A percentile compares a stretch with the other conserved stretches of the same genome.
Conservation (phyloP, 2,797 vertebrate genomes). For the Pipistrellus kuhlii region DNA sequence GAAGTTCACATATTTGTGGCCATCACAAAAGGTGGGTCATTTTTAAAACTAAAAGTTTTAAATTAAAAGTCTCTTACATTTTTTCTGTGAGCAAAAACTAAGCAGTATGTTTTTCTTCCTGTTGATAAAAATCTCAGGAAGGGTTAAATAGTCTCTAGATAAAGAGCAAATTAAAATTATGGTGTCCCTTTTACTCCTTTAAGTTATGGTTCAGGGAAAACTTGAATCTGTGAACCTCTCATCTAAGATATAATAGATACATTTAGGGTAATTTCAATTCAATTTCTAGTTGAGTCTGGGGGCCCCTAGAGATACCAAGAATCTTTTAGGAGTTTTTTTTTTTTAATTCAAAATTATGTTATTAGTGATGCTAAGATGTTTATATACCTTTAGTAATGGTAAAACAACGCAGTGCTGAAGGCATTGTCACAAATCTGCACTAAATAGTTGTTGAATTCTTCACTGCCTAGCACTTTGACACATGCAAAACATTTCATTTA, state of each 20-base stretch:
- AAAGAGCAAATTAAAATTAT: neutral
- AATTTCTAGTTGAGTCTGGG: neutral
- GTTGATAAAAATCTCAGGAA: neutral
- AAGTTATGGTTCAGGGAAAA: neutral
- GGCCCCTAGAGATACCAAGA: neutral
- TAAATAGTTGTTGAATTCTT: neutral
- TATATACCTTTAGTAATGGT: neutral
- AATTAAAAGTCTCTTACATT: neutral
- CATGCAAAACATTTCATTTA: neutral
- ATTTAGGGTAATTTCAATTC: neutral
- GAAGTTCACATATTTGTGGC: neutral
- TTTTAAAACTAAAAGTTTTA: neutral
- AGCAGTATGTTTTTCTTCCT: neutral
- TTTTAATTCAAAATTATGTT: neutral
- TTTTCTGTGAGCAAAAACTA: neutral
- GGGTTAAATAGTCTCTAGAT: neutral
- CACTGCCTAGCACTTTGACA: neutral
- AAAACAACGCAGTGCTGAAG: neutral
- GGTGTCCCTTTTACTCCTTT: neutral
- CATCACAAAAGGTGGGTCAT: neutral
- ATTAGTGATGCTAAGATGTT: neutral
- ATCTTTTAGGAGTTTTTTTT: neutral
- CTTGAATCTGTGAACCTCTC: neutral
- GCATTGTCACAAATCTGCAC: neutral
- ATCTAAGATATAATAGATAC: neutral